These are phyloP conservation scores for Melieria omissa DNA, from an alignment of 2,888 invertebrate species.

Conservation along the genomic window DNA sequence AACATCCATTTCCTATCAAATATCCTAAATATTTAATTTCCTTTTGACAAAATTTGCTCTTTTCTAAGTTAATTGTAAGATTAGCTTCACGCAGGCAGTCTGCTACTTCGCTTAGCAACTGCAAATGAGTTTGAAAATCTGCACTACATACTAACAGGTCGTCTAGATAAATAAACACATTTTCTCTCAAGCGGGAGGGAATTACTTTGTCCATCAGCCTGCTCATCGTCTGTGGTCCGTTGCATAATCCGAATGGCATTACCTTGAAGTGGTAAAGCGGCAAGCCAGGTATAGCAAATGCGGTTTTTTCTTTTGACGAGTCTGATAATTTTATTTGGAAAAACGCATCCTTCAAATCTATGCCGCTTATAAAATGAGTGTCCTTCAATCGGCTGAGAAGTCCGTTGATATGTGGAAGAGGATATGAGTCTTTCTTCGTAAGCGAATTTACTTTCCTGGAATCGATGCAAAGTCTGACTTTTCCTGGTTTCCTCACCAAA, in stretches of 20 bases:
- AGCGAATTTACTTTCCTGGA: too few relatives aligned
- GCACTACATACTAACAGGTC: slow-evolving; percentile 24
- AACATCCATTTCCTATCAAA: slow-evolving; percentile 26
- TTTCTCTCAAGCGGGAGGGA: slow-evolving; percentile 21
- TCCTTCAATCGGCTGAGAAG: slow-evolving; percentile 8
- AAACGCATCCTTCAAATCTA: slow-evolving; percentile 36
- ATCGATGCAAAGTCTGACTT: too few relatives aligned
- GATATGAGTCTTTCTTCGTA: too few relatives aligned
- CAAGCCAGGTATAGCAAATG: neutral
- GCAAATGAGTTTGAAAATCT: slow-evolving; percentile 22
- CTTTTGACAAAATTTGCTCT: slow-evolving; percentile 30
- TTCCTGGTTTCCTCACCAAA: slow-evolving; percentile 15
- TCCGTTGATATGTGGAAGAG: slow-evolving; percentile 28
- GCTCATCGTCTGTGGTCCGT: slow-evolving; percentile 16
- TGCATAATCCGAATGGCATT: slow-evolving; percentile 22
- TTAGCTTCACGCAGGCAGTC: slow-evolving; percentile 18
- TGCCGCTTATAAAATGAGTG: slow-evolving; percentile 22
- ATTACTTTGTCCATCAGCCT: slow-evolving; percentile 37
- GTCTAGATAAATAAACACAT: slow-evolving; percentile 12
- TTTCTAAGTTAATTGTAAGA: slow-evolving; percentile 34
- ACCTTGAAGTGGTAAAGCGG: slow-evolving; percentile 16
- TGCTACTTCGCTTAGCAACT: slow-evolving; percentile 26
- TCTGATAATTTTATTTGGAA: slow-evolving; percentile 31
- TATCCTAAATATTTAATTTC: slow-evolving; percentile 36
- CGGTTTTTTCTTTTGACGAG: slow-evolving; percentile 20